These are phyloP conservation scores for Spondyliosoma cantharus DNA, from an alignment of 2,797 vertebrate species.

Conservation along the genomic window DNA sequence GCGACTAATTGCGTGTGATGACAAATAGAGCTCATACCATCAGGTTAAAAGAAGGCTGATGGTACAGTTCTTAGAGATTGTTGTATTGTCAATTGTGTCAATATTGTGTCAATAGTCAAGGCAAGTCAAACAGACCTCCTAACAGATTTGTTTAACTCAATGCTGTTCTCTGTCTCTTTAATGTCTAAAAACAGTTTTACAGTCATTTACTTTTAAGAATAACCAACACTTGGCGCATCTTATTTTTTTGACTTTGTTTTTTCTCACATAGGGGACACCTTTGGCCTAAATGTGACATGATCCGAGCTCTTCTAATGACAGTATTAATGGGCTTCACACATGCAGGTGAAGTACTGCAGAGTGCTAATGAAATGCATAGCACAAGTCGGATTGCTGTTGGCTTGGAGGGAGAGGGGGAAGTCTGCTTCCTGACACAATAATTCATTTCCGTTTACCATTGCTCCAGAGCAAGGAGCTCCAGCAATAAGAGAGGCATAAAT, in stretches of 20 bases:
- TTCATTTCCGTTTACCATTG: slow-evolving; percentile 75
- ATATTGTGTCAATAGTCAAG: too few relatives aligned
- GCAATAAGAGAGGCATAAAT: slow-evolving; percentile 76
- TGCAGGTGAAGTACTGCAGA: slow-evolving; percentile 57
- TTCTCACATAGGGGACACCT: slow-evolving; percentile 15
- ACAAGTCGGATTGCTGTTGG: slow-evolving; percentile 41
- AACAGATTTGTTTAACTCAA: neutral
- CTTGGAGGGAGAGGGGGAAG: slow-evolving; percentile 28
- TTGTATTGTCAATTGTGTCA: too few relatives aligned
- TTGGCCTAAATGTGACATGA: slow-evolving; percentile 44
- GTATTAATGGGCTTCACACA: slow-evolving; percentile 60
- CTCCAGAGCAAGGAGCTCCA: slow-evolving; percentile 50
- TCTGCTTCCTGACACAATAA: slow-evolving; percentile 71
- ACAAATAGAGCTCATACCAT: too few relatives aligned
- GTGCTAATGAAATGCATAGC: slow-evolving; percentile 70
- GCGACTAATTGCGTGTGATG: too few relatives aligned
- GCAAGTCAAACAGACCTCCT: neutral
- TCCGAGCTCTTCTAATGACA: slow-evolving; percentile 49
- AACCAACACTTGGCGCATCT: neutral
- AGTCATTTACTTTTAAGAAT: neutral
- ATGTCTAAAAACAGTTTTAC: neutral
- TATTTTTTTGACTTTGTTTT: neutral
- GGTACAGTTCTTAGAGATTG: too few relatives aligned
- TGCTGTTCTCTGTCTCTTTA: neutral
- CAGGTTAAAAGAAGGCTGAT: too few relatives aligned